Base-by-base conservation (phyloP, 2,113 vertebrate genomes). In the Numenius arquata region DNA sequence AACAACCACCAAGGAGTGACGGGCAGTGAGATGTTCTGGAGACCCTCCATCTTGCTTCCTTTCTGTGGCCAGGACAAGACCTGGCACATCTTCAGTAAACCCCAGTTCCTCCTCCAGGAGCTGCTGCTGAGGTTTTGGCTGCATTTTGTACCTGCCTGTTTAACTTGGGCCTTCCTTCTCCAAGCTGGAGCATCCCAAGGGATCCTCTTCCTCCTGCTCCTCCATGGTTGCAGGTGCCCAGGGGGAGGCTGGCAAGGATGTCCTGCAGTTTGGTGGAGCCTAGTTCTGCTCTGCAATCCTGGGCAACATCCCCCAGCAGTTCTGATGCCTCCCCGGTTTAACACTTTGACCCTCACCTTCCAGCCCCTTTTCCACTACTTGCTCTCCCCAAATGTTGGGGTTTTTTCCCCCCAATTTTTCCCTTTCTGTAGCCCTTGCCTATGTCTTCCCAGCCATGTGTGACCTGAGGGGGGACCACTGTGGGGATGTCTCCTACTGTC, bases 131-230 rank as follows among this genome's bases (percentile, higher is more conserved):
- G 55, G 10, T 55, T 67, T 70, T 47, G 55, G 34, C 77, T 74
- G 59, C 36, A 11, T 65, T 65, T 89, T 1, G 0, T 82, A 38
- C 29, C 47, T 40, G 8, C 10, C 12, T 0, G 0, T 59, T 59
- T 58, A 66, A 73, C 14, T 73, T 59, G 40, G 8, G 11, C 14
- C 29, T 61, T 79, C 27, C 32, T 23, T 79, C 73, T 79, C 82
- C 20, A 40, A 67, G 29, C 21, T 40, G 40, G 68, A n/a, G 34
- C 50, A 66, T 9, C 43, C 19, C 29, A 26, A n/a, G 29, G 23
- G 34, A 68, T 58, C 32, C 3, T 50, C 36, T 15, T 71, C 27
- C 34, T 18, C 20, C 41, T 45, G 32, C 25, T 59, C 15, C 47
- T 53, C 26, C 14, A 18, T 21, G 47, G 23, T 15, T 62, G 71